Evolutionary conservation across 2,113 vertebrate genomes (phyloP).

Genomic region (Nycticryphes semicollaris): DNA sequence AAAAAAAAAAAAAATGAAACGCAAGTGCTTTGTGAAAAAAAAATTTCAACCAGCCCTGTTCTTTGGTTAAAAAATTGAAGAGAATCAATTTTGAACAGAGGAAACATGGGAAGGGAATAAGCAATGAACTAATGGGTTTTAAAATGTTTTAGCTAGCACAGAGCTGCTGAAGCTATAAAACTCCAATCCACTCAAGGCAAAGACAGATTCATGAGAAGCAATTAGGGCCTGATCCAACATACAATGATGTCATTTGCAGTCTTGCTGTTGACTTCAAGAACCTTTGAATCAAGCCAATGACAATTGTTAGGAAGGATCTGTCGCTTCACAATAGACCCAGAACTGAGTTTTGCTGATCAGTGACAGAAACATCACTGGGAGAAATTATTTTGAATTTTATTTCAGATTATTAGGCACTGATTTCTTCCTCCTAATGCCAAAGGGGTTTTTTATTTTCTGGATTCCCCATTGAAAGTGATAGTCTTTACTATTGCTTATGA

Average conservation of each 20-base stretch:
- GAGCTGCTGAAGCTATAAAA: conserved; percentile 50
- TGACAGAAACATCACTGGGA: background rate
- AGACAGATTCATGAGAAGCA: conserved; percentile 28
- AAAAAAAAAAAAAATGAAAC: background rate
- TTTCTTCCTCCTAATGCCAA: background rate
- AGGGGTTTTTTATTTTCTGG: background rate
- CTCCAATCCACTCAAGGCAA: conserved; percentile 26
- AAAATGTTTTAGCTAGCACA: conserved; percentile 31
- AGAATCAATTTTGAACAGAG: background rate
- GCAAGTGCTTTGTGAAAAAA: background rate
- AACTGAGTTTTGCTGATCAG: background rate
- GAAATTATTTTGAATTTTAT: background rate
- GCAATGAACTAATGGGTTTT: conserved; percentile 13
- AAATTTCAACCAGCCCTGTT: background rate
- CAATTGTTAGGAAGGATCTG: background rate
- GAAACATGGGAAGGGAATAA: conserved; percentile 7
- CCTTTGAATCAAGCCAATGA: background rate
- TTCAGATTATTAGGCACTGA: background rate
- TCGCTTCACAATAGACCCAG: background rate
- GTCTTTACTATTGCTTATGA: background rate
- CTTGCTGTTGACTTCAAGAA: conserved; percentile 3
- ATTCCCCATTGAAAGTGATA: background rate
- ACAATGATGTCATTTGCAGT: conserved; percentile 8
- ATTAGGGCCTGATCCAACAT: conserved; percentile 6
- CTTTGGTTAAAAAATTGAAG: background rate